Conservation (phyloP, 2,797 vertebrate genomes). For the Tamandua tetradactyla region DNA sequence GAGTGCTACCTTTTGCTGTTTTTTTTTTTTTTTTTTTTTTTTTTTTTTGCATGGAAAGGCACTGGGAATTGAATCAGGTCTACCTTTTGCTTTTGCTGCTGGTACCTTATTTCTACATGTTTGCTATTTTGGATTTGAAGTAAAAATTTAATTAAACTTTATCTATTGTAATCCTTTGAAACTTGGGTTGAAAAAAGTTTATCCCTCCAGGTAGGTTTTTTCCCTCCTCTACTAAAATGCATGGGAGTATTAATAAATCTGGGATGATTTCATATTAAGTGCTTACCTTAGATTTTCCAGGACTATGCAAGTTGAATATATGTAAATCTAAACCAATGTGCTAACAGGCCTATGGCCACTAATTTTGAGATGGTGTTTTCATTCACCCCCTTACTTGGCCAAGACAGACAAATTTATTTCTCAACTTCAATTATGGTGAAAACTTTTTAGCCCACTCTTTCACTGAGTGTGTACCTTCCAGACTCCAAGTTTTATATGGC, state of each 20-base stretch:
- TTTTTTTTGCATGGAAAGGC: too few relatives aligned
- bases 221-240: neutral
- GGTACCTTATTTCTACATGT: neutral
- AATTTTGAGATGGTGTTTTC: neutral
- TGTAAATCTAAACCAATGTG: neutral
- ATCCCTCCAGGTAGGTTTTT: neutral
- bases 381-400: neutral
- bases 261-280: neutral
- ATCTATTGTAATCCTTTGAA: neutral
- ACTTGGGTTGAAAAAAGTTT: neutral
- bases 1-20: neutral
- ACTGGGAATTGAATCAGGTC: too few relatives aligned
- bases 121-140: neutral
- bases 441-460: neutral
- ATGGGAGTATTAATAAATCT: neutral
- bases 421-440: neutral
- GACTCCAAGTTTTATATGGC: neutral
- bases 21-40: too few relatives aligned
- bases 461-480: neutral
- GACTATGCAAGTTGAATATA: neutral
- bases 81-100: neutral
- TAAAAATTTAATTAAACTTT: neutral
- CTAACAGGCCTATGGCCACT: neutral
- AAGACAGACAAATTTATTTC: neutral
- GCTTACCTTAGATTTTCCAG: constrained; percentile 28